Evolutionary conservation across 2,888 invertebrate genomes (phyloP), one percentile per base, ranked within the genome.

Genomic region (Odontocerum albicorne): DNA sequence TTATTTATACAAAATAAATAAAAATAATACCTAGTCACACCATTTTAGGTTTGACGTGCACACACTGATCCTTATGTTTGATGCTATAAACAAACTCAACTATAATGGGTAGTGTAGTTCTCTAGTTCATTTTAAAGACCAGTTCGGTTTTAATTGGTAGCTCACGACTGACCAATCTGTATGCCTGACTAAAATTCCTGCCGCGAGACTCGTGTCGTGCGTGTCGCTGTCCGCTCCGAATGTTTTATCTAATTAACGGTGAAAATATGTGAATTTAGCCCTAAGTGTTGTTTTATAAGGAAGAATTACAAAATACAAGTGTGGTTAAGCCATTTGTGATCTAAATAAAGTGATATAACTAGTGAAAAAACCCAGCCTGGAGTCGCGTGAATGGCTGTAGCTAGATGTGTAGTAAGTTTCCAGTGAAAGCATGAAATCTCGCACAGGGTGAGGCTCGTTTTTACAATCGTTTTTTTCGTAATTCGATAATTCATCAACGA

Each of bases 151-250:
- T n/a, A n/a, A n/a, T n/a, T n/a, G n/a, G n/a, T n/a, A n/a, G n/a
- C n/a, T n/a, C n/a, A n/a, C n/a, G n/a, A n/a, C n/a, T n/a, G n/a
- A n/a, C n/a, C n/a, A n/a, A n/a, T n/a, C n/a, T n/a, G n/a, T n/a
- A 44, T 32, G 36, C 43, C 52, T 55, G 52, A 52, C 55, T 43
- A 55, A 59, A 59, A 46, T 57, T 49, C 40, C 40, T 52, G 43
- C 36, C 43, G 54, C 35, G 35, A 32, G 22, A 15, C n/a, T n/a
- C 47, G 49, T 45, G 55, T 38, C 19, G 54, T 54, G 77, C 75
- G 77, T 77, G 77, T 77, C 77, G 77, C 38, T 33, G 42, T 71
- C 31, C 32, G 57, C 55, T 66, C 59, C 53, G 71, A 22, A 44
- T 46, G 38, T 54, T 54, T 47, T 55, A 50, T 36, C 40, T 16